Evolutionary conservation across 2,888 invertebrate genomes (phyloP).

Genomic region (Campoplex nolae): DNA sequence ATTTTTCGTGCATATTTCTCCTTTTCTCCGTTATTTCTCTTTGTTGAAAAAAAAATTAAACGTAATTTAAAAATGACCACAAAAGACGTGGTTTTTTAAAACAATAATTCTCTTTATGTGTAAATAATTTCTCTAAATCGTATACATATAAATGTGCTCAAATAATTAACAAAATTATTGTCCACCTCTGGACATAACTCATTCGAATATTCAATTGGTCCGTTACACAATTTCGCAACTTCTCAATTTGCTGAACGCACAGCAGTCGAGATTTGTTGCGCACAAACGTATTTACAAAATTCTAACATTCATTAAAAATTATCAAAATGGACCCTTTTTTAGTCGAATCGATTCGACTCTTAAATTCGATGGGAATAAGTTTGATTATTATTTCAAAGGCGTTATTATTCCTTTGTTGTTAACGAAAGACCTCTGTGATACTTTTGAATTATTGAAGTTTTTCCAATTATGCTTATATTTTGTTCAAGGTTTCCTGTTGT

Average conservation of each 20-base stretch:
- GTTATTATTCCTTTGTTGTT: neutral
- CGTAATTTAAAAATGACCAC: slow-evolving; percentile 7
- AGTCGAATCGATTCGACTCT: neutral
- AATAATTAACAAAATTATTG: slow-evolving; percentile 75
- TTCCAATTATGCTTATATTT: neutral
- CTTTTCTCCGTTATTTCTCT: slow-evolving; percentile 12
- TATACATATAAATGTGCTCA: slow-evolving; percentile 56
- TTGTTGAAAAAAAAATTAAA: slow-evolving; percentile 30
- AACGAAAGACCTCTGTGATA: neutral
- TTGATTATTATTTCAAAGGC: slow-evolving; percentile 20
- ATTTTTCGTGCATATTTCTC: slow-evolving; percentile 8
- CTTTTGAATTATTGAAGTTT: neutral
- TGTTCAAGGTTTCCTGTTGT: no score
- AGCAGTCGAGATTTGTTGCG: slow-evolving; percentile 1
- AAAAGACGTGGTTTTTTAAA: slow-evolving; percentile 31
- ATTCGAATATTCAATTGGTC: slow-evolving; percentile 73
- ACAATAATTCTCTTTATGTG: slow-evolving; percentile 51
- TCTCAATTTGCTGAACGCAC: slow-evolving; percentile 28
- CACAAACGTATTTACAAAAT: slow-evolving; percentile 56
- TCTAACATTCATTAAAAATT: slow-evolving; percentile 21
- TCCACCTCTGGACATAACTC: slow-evolving; percentile 71
- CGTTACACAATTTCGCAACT: slow-evolving; percentile 61
- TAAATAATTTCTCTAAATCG: slow-evolving; percentile 60
- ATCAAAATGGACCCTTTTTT: slow-evolving; percentile 19
- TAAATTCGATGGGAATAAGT: neutral